Evolutionary conservation across 2,797 vertebrate species (phyloP), one percentile per base, ranked within the genome.

Genomic region (Octomys mimax): DNA sequence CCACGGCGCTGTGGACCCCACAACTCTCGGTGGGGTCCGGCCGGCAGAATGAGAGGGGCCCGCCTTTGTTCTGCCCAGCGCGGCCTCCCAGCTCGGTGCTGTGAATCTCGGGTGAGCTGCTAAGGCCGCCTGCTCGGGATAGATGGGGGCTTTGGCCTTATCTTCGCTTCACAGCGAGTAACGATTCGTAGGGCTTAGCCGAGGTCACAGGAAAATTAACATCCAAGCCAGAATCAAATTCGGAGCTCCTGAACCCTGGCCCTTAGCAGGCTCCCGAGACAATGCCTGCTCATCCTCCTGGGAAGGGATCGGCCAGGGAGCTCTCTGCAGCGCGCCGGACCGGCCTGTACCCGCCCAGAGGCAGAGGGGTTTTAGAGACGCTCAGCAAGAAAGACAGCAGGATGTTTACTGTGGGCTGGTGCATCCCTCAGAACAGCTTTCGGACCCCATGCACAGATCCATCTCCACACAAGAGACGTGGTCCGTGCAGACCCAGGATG

Each of bases 81-180:
- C 88, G 73, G 61, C 80, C 87, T 89, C 49, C 46, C 33, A 89
- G 89, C 42, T 73, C 73, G 9, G 26, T 36, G 31, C 83, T 96
- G 33, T 80, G 95, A 94, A 89, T 96, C 91, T 94, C 91, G 78
- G 62, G 88, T 94, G 92, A 95, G 94, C 92, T 24, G 83, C 57
- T 96, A 89, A 75, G 36, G 16, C 6, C 21, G 54, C 33, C 1
- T 92, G 93, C 80, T 64, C n/a, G 4, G 39, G 80, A 88, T 21
- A 87, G 82, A 57, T 18, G 77, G 78, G 78, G 77, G 85, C 49
- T 42, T 83, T 16, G 71, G 68, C 91, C 80, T 96, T 96, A 94
- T 95, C 96, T 96, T 57, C 59, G 49, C 82, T 97, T 87, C 78
- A 66, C 97, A 96, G 96, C 95, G 79, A 96, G 95, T 52, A 94